Evolutionary conservation across 2,888 invertebrate species (phyloP).

Genomic region (Alentia gelatinosa): DNA sequence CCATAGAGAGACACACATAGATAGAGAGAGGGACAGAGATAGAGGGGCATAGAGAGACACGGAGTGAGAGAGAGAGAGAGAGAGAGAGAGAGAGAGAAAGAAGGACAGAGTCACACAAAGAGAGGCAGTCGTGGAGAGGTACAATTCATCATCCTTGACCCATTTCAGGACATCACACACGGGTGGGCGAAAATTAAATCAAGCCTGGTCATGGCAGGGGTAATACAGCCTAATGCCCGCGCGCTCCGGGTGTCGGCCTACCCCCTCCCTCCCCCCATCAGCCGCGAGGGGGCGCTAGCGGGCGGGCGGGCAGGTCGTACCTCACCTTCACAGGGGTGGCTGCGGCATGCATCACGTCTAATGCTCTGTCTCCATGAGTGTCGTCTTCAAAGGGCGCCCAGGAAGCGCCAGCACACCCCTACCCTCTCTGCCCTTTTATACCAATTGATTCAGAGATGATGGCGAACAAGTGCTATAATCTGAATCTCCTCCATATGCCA

Average conservation of each 20-base stretch:
- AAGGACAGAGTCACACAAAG: no score
- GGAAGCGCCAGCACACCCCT: background rate
- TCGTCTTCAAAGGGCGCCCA: slow-evolving; percentile 7
- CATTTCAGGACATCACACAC: slow-evolving; percentile 33
- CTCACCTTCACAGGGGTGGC: slow-evolving; percentile 12
- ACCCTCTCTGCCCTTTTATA: slow-evolving; percentile 20
- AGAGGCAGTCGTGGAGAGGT: background rate
- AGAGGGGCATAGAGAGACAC: no score
- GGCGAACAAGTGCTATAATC: slow-evolving; percentile 11
- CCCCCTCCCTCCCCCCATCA: no score
- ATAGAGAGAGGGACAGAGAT: no score
- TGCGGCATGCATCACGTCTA: slow-evolving; percentile 1
- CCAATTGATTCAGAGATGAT: slow-evolving; percentile 40
- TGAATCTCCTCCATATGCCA: background rate
- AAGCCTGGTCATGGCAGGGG: slow-evolving; percentile 34
- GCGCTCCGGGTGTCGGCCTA: background rate
- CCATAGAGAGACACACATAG: no score
- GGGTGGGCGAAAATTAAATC: slow-evolving; percentile 45
- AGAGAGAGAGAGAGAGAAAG: no score
- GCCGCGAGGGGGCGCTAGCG: background rate
- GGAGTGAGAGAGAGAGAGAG: no score
- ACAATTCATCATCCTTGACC: slow-evolving; percentile 50
- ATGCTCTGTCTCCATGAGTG: background rate
- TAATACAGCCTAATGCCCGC: slow-evolving; percentile 23
- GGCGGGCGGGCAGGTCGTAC: background rate